These are phyloP conservation scores for Eilema caniola DNA, from an alignment of 2,888 invertebrate species.

Conservation along the genomic window DNA sequence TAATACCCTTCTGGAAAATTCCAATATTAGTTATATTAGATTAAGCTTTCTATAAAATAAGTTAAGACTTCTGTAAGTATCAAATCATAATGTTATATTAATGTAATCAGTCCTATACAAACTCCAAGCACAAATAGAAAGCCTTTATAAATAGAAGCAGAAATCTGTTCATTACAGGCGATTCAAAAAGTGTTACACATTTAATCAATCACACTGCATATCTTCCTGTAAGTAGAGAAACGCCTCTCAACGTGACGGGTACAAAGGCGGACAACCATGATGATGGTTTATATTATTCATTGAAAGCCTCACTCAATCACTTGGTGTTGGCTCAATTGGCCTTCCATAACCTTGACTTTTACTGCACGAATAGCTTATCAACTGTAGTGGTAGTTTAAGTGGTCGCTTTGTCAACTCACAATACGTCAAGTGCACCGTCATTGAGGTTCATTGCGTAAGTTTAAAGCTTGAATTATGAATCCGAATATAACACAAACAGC, in stretches of 20 bases:
- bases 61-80: neutral
- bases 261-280: constrained; percentile 4
- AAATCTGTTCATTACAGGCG: neutral
- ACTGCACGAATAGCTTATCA: neutral
- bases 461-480: too few relatives aligned
- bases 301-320: neutral
- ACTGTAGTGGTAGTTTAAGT: too few relatives aligned
- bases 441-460: too few relatives aligned
- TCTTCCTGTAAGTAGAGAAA: neutral
- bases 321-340: neutral
- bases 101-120: neutral
- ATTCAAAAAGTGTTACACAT: neutral
- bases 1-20: too few relatives aligned
- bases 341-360: neutral
- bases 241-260: neutral
- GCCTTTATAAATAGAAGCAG: neutral
- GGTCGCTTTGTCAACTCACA: too few relatives aligned
- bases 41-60: neutral
- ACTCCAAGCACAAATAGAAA: neutral
- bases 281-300: constrained; percentile 4
- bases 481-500: too few relatives aligned
- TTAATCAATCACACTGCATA: neutral
- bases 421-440: too few relatives aligned
- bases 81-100: neutral
- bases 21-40: too few relatives aligned